Percentiles rank a stretch among this genome's conserved stretches.
These are phyloP conservation scores for Pelobates cultripes DNA, from an alignment of 2,797 vertebrate genomes.

Conservation along the genomic window DNA sequence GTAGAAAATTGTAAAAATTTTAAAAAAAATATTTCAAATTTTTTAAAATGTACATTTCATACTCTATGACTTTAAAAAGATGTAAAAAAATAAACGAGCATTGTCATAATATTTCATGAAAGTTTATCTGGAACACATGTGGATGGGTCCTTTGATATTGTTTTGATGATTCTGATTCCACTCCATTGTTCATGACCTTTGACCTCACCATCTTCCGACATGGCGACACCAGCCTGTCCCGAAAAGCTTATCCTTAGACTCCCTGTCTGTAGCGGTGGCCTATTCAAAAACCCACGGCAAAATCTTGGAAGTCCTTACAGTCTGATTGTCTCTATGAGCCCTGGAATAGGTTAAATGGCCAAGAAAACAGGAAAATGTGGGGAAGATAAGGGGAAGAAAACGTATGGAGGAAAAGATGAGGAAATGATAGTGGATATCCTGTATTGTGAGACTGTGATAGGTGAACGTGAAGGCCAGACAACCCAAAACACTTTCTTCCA, in stretches of 20 bases:
- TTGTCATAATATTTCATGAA: too few relatives aligned
- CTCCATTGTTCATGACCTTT: constrained; percentile 24
- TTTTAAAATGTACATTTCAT: too few relatives aligned
- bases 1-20: too few relatives aligned
- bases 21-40: too few relatives aligned
- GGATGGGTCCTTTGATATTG: not conserved
- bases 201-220: not conserved
- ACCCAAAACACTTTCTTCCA: constrained; percentile 20
- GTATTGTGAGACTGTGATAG: not conserved
- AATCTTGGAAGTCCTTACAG: constrained; percentile 24
- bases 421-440: constrained; percentile 45
- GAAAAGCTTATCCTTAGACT: constrained; percentile 44
- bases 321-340: constrained; percentile 52
- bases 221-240: constrained; percentile 18
- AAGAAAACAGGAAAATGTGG: constrained; percentile 68
- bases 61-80: too few relatives aligned
- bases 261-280: constrained; percentile 51
- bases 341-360: constrained; percentile 48
- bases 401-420: constrained; percentile 56
- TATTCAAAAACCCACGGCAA: constrained; percentile 55
- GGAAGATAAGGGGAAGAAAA: constrained; percentile 64
- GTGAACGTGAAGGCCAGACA: constrained; percentile 52
- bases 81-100: too few relatives aligned
- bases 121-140: not conserved
- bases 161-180: constrained; percentile 15